Conservation (phyloP, 2,113 vertebrate genomes). For the Antennarius striatus region DNA sequence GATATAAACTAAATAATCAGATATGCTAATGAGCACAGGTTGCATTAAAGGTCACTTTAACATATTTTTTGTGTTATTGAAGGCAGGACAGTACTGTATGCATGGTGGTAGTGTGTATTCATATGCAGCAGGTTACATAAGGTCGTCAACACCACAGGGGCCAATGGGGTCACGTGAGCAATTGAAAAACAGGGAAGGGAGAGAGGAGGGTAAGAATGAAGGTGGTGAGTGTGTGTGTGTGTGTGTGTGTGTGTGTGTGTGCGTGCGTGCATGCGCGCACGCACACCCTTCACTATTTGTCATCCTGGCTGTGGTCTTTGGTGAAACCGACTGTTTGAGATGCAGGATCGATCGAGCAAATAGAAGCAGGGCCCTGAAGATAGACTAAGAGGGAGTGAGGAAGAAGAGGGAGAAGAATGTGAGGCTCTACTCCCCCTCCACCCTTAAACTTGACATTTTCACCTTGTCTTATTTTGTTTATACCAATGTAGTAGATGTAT, state of each 20-base stretch:
- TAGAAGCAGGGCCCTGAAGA: slow-evolving; percentile 43
- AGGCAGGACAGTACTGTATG: background rate
- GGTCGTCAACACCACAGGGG: slow-evolving; percentile 15
- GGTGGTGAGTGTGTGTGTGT: background rate
- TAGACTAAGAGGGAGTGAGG: background rate
- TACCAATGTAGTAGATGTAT: background rate
- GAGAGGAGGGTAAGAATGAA: background rate
- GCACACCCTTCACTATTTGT: slow-evolving; percentile 59
- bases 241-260: background rate
- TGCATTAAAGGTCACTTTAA: too few relatives aligned
- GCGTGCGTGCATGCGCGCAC: slow-evolving; percentile 1
- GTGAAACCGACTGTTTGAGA: slow-evolving; percentile 71
- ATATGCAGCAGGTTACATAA: slow-evolving; percentile 10
- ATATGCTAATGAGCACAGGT: too few relatives aligned
- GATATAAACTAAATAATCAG: too few relatives aligned
- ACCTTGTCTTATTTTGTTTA: background rate
- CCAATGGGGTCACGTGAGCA: slow-evolving; percentile 1
- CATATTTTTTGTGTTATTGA: too few relatives aligned
- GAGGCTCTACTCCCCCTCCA: slow-evolving; percentile 20
- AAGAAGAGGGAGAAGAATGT: background rate
- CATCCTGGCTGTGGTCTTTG: slow-evolving; percentile 56
- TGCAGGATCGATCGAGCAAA: slow-evolving; percentile 74
- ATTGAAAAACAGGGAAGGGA: background rate
- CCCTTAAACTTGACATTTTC: background rate
- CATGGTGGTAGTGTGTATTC: background rate